Conservation (phyloP, 2,113 vertebrate genomes). For the Sisor rabdophorus region DNA sequence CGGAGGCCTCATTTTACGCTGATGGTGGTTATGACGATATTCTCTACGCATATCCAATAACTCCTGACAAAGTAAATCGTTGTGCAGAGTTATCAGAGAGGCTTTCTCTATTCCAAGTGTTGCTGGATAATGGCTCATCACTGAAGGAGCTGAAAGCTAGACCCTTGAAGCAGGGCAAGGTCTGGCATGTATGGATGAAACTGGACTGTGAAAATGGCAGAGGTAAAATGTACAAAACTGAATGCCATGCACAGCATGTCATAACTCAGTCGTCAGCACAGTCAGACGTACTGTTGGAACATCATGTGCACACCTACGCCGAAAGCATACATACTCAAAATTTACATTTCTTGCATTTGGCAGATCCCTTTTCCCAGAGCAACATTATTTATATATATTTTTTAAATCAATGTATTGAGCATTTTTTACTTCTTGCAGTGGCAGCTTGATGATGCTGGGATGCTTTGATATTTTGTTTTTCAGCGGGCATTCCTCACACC, state of each 20-base stretch:
- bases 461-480: background rate
- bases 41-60: constrained; percentile 74
- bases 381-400: no score
- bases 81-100: constrained; percentile 68
- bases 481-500: constrained; percentile 70
- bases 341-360: no score
- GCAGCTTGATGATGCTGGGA: no score
- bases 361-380: no score
- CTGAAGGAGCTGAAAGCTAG: constrained; percentile 61
- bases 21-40: constrained; percentile 82
- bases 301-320: no score
- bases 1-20: constrained; percentile 75
- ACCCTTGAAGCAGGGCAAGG: constrained; percentile 56
- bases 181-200: constrained; percentile 79
- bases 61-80: constrained; percentile 70
- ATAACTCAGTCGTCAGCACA: no score
- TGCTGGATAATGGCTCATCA: constrained; percentile 68
- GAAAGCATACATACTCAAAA: no score
- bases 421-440: no score
- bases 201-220: constrained; percentile 77
- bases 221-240: constrained; percentile 56
- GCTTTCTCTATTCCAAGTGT: constrained; percentile 72
- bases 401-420: no score
- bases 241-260: no score
- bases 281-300: no score